Conservation (phyloP, 2,113 vertebrate species). For the Perca flavescens region DNA sequence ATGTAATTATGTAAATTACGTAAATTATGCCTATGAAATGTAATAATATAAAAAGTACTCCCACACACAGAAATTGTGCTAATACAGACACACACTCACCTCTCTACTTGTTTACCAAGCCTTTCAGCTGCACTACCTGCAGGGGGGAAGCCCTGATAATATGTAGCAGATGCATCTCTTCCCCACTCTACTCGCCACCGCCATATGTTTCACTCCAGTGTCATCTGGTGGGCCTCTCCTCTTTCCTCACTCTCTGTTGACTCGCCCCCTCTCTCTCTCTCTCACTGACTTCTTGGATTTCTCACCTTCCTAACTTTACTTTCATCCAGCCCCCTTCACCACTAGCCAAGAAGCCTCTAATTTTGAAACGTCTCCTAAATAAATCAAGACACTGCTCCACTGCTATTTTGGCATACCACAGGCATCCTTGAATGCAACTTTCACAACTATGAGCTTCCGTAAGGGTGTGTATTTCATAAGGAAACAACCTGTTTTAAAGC, state of each 20-base stretch:
- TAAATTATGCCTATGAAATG: too few relatives aligned
- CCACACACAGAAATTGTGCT: background rate
- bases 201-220: conserved; percentile 21
- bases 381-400: background rate
- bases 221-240: conserved; percentile 29
- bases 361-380: conserved; percentile 2
- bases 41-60: background rate
- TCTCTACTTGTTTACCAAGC: conserved; percentile 1
- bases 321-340: background rate
- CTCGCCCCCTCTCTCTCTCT: background rate
- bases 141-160: conserved; percentile 6
- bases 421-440: background rate
- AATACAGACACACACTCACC: background rate
- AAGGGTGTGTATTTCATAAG: background rate
- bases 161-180: conserved; percentile 36
- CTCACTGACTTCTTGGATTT: conserved; percentile 16
- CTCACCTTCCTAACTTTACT: conserved; percentile 33
- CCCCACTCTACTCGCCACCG: background rate
- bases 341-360: background rate
- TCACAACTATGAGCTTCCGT: background rate
- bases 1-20: too few relatives aligned
- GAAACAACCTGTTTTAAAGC: background rate
- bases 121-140: background rate
- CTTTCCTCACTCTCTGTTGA: conserved; percentile 8
- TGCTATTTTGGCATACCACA: background rate